Evolutionary conservation across 2,888 invertebrate species (phyloP).

Genomic region (Campoletis raptor): DNA sequence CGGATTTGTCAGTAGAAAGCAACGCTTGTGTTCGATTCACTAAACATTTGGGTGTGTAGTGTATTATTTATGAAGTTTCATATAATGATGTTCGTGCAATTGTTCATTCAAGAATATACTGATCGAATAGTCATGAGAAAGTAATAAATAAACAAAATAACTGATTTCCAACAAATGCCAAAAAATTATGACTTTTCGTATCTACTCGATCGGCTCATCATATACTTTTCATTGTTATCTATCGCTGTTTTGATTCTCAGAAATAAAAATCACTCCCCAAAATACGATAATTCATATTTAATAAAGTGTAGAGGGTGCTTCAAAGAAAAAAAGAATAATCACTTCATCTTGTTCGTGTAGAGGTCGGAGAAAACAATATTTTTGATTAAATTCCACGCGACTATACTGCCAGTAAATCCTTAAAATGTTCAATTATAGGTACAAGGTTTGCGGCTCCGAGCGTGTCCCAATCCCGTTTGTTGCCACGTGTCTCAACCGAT

Average conservation of each 20-base stretch:
- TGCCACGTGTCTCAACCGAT: slow-evolving; percentile 37
- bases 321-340: background rate
- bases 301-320: background rate
- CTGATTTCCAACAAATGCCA: background rate
- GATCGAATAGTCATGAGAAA: background rate
- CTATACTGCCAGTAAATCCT: slow-evolving; percentile 29
- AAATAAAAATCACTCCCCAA: background rate
- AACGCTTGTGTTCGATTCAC: no score
- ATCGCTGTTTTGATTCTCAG: background rate
- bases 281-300: background rate
- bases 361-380: slow-evolving; percentile 11
- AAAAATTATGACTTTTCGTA: background rate
- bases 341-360: background rate
- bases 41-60: slow-evolving; percentile 25
- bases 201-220: background rate
- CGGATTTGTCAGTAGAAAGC: no score
- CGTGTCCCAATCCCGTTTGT: slow-evolving; percentile 36
- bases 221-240: background rate
- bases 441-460: slow-evolving; percentile 32
- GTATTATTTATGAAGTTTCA: background rate
- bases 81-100: slow-evolving; percentile 15
- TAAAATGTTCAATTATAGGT: slow-evolving; percentile 40
- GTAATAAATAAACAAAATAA: background rate
- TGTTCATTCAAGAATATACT: slow-evolving; percentile 31
- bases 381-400: background rate